Base-by-base conservation (phyloP, 2,797 vertebrate genomes). In the Schizopygopsis malacanthus region DNA sequence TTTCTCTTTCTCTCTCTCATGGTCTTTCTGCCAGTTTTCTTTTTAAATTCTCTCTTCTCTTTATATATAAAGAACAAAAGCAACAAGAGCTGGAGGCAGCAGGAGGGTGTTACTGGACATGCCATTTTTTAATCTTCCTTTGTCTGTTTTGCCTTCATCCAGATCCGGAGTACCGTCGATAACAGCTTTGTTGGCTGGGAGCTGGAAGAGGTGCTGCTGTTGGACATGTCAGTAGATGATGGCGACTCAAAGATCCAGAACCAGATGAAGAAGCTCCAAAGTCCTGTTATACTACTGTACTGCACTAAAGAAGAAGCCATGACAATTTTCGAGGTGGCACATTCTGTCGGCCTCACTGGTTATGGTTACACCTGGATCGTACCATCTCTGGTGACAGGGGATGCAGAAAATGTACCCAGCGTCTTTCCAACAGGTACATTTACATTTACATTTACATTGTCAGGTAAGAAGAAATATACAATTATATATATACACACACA, bases 121-220 rank as follows among this genome's bases (percentile, higher is more conserved):
- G 87, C 61, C 75, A 11, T 65, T 89, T 91, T 85, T 86, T 85
- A 39, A 87, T 88, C 75, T 91, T 76, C 86, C 56, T 86, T 80
- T 81, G 84, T 65, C 16, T 72, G 41, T 72, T 65, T 50, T 77
- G 54, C 20, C 50, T 7, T 13, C 79, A 37, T 85, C 72, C 71
- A 96, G 96, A 86, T 96, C 63, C 97, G 98, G 91, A 99, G 98
- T 90, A 99, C 98, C 89, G 97, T 99, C 28, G 98, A 99, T 84
- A 99, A 99, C 93, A 99, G 98, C 93, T 99, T 99, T 69, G 98
- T 99, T 89, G 98, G 98, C 87, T 99, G 98, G 98, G 98, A 99
- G 93, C 94, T 99, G 78, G 97, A 99, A 92, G 98, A 99, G 89
- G 98, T 99, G 81, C 95, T 99, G 70, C 93, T 98, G 81, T 91